Conservation (phyloP, 2,888 invertebrate genomes). For the Acrobasis repandana region DNA sequence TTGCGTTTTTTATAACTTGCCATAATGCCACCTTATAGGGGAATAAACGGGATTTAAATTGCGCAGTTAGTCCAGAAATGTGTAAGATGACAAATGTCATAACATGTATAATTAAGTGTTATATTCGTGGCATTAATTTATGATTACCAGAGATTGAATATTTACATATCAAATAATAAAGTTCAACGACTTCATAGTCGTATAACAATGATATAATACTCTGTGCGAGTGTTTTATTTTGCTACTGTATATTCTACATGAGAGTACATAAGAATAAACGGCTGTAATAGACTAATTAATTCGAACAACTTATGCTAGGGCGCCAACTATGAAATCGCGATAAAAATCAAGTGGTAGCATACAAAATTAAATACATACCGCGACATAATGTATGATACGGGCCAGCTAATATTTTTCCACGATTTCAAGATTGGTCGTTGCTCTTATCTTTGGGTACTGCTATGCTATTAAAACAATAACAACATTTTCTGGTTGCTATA, state of each 20-base stretch:
- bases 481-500: too few relatives aligned
- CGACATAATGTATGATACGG: too few relatives aligned
- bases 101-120: background rate
- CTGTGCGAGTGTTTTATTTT: background rate
- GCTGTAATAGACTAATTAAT: too few relatives aligned
- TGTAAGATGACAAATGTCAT: background rate
- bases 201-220: background rate
- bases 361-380: too few relatives aligned
- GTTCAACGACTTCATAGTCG: background rate
- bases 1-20: constrained; percentile 20
- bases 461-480: too few relatives aligned
- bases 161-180: background rate
- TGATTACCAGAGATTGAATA: background rate
- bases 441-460: background rate
- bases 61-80: constrained; percentile 4
- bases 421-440: background rate
- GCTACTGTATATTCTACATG: background rate
- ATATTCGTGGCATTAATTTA: background rate
- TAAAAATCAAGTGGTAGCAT: too few relatives aligned
- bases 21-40: constrained; percentile 12
- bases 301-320: too few relatives aligned
- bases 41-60: constrained; percentile 13
- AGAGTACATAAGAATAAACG: too few relatives aligned
- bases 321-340: too few relatives aligned
- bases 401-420: too few relatives aligned